Base-by-base conservation (phyloP, 2,888 invertebrate genomes). In the Listrodromus nycthemerus region DNA sequence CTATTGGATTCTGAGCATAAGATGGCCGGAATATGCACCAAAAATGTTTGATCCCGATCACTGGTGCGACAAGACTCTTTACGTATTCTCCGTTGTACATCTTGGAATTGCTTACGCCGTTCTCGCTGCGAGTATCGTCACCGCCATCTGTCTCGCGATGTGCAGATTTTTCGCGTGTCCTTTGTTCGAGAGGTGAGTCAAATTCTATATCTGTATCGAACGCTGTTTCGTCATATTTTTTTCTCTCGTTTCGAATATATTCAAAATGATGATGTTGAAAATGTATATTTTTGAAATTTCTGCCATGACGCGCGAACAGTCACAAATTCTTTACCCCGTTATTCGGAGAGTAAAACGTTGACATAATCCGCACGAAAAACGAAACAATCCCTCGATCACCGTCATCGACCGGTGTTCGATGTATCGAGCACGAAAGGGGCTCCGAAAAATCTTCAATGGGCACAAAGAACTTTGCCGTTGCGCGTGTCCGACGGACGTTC, bases 1-100 rank as follows among this genome's bases (percentile, higher is more conserved):
- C 93, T 96, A 96, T 91, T 97, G 97, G 97, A 96, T 96, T 19
- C 94, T 96, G 65, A 94, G 95, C 85, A 96, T 97, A 91, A 96
- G 96, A 94, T 96, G 96, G 95, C 97, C 97, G 0, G 96, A 96
- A 89, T 97, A 95, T 93, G 94, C 95, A 0, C 96, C 96, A 0
- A 95, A 95, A 0, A 94, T 97, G 41, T 96, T 96, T 92, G 96
- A 97, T 85, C 97, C 97, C 0, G 96, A 96, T 93, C 95, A 95
- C 86, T 97, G 97, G 97, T 97, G 97, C 91, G 96, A 96, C 91
- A 95, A 95, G 86, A 96, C 96, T 0, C 95, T 97, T 37, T 97
- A 97, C 93, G 95, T 96, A 89, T 97, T 97, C 92, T 95, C 97
- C 0, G 91, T 97, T 80, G 95, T 96, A 52, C 97, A 97, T 91